phyloP scores from a whole-genome alignment of 1,140 invertebrate species.

The Platorchestia sp. region DNA sequence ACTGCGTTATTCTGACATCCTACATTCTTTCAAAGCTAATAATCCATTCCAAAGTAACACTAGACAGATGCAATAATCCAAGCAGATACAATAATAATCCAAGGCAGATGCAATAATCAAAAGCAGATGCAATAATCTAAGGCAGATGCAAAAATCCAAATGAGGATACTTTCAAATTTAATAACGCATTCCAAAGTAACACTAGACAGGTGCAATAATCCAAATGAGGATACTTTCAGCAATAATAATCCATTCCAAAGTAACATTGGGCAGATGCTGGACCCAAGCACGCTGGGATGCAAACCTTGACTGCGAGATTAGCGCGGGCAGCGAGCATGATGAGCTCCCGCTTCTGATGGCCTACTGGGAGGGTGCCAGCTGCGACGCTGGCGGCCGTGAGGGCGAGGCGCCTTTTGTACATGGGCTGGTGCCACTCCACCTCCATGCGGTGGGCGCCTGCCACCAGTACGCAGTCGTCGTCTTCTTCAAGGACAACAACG shows the following conservation, averaged over 20 bases:
- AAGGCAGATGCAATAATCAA: no score
- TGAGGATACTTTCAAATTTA: not conserved
- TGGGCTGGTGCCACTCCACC: constrained; percentile 44
- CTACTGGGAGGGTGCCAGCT: not conserved
- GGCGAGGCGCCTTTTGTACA: constrained; percentile 12
- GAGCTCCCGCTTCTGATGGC: not conserved
- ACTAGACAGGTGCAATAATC: not conserved
- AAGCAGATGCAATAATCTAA: no score
- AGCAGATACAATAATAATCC: not conserved
- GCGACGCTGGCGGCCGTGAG: constrained; percentile 34
- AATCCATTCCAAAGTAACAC: not conserved
- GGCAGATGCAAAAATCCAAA: not conserved
- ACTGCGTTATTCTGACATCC: no score
- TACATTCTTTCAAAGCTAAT: not conserved
- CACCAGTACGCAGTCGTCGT: not conserved
- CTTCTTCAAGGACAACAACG: not conserved
- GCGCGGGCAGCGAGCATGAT: not conserved
- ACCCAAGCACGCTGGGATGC: not conserved
- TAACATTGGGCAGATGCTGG: not conserved
- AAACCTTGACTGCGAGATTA: not conserved
- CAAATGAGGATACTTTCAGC: not conserved
- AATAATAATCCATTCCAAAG: not conserved
- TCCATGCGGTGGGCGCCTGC: not conserved
- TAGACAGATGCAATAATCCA: not conserved
- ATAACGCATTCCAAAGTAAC: not conserved